Evolutionary conservation across 23 tunicate species (phyloP), one percentile per base, ranked within the genome.

Genomic region (Oikopleura dioica): DNA sequence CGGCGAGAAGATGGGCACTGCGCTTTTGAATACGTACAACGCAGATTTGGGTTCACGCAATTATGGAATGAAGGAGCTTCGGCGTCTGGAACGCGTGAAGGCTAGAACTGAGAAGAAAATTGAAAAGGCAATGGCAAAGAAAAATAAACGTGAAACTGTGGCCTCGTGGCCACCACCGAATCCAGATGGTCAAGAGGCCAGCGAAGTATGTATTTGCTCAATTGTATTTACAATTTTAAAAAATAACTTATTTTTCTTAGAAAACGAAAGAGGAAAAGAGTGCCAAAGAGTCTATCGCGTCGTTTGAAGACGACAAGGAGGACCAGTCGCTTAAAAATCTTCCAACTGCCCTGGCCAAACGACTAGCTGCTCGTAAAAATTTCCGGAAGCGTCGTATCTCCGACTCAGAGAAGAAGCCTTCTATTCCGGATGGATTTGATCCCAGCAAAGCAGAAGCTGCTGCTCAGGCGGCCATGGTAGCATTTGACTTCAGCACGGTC

Each of bases 1-100:
- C 29, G 72, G 72, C 72, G 72, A 63, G 33, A 23, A 63, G 5
- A 63, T 63, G 30, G 72, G 72, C 33, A 63, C 72, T 2, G 26
- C 16, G 16, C 33, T 63, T 2, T 31, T 63, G 30, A 63, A 63
- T 12, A 24, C 16, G 4, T 63, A 63, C 26, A 23, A 63, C 33
- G 72, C 16, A 63, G 72, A 63, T 63, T 2, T 63, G 4, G 29
- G 30, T 5, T 63, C 72, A 28, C 16, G 26, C 16, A 63, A 63
- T 5, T 12, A 63, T 2, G 72, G 26, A 63, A 63, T 63, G 72
- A 63, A 63, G 33, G 72, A 63, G 26, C 26, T 63, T 23, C 30
- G 72, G 26, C 29, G 33, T 2, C 16, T 63, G 2, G 72, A 63
- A 31, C 72, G 72, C 16, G 2, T 63, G 26, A 63, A 63, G 26